These are phyloP conservation scores for Meteorus colon DNA, from an alignment of 2,888 invertebrate species.

Conservation along the genomic window DNA sequence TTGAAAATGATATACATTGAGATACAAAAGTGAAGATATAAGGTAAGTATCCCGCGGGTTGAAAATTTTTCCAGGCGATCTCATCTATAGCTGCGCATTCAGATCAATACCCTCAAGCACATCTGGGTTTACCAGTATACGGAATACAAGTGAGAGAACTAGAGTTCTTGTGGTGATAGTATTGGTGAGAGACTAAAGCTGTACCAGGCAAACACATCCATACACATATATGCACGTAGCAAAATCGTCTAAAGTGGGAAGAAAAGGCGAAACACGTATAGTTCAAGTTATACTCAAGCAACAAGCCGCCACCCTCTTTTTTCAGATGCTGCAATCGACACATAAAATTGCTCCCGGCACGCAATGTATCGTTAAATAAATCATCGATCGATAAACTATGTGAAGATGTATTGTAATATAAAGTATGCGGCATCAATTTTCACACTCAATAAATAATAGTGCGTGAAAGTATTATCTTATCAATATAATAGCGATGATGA, in stretches of 20 bases:
- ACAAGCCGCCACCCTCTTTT: constrained; percentile 63
- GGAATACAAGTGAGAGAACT: constrained; percentile 44
- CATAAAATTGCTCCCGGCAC: constrained; percentile 27
- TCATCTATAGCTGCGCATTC: constrained; percentile 64
- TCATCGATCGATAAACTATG: not conserved
- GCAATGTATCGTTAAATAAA: not conserved
- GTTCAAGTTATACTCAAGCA: constrained; percentile 65
- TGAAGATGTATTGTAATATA: not conserved
- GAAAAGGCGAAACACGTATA: constrained; percentile 41
- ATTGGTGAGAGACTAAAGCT: constrained; percentile 49
- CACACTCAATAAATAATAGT: constrained; percentile 21
- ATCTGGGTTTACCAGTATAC: constrained; percentile 61
- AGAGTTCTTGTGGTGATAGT: constrained; percentile 41
- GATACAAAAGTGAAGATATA: constrained; percentile 29
- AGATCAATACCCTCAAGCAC: constrained; percentile 68
- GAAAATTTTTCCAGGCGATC: constrained; percentile 69
- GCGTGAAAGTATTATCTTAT: not conserved
- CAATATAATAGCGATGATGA: constrained; percentile 2
- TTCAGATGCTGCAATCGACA: constrained; percentile 38
- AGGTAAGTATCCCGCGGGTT: constrained; percentile 63
- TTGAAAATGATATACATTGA: constrained; percentile 31
- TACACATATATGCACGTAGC: not conserved
- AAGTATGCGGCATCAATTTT: not conserved
- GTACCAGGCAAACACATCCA: constrained; percentile 13
- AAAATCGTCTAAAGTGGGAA: constrained; percentile 34